phyloP scores from a whole-genome alignment of 2,797 vertebrate genomes.

The Yasuhikotakia modesta region DNA sequence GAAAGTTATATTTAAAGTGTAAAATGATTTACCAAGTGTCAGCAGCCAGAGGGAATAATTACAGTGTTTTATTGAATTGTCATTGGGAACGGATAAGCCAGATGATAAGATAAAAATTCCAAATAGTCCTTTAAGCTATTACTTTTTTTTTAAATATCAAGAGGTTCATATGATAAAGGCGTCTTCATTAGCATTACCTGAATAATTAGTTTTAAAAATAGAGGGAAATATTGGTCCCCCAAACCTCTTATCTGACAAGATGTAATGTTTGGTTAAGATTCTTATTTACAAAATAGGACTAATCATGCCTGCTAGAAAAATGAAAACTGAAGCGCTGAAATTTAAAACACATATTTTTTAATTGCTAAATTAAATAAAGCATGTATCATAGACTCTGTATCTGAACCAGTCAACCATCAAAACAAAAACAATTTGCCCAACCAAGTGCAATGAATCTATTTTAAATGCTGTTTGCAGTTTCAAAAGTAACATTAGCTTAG shows the following conservation, averaged over 20 bases:
- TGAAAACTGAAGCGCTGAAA: not conserved
- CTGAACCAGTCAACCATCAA: constrained; percentile 31
- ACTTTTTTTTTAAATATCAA: constrained; percentile 26
- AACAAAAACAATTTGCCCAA: constrained; percentile 19
- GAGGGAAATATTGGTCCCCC: constrained; percentile 1
- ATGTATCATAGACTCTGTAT: constrained; percentile 31
- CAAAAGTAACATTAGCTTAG: constrained; percentile 4
- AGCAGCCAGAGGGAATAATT: constrained; percentile 34
- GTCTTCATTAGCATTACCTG: constrained; percentile 3
- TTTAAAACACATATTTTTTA: constrained; percentile 20
- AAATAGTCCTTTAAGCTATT: constrained; percentile 34
- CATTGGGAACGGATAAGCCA: constrained; percentile 27
- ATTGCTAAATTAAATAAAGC: constrained; percentile 22
- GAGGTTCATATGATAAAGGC: not conserved
- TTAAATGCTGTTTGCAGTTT: not conserved
- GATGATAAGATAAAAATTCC: constrained; percentile 17
- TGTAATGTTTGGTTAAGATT: not conserved
- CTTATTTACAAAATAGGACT: not conserved
- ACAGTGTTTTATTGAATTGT: constrained; percentile 31
- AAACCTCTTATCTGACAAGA: not conserved
- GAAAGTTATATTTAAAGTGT: constrained; percentile 11
- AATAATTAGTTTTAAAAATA: constrained; percentile 14
- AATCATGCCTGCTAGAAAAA: not conserved
- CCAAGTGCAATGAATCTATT: not conserved
- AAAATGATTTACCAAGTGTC: constrained; percentile 24